Base-by-base conservation (phyloP, 1,140 invertebrate species). In the Caenorhabditis briggsae region DNA sequence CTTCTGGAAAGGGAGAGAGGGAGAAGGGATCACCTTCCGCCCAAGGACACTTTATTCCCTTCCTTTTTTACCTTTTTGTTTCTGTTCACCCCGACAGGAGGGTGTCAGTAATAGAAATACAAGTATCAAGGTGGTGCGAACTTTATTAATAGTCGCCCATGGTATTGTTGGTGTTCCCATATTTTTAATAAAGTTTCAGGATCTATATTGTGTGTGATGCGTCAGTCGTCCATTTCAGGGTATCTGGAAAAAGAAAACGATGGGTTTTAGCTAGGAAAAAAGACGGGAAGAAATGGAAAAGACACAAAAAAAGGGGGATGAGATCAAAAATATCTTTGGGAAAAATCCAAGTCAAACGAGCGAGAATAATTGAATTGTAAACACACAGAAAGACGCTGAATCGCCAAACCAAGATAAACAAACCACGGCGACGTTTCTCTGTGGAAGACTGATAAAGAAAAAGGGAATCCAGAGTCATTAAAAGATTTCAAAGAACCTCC, bases 351-450 rank as follows among this genome's bases (percentile, higher is more conserved):
- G 43, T 55, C 58, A 61, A 83, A 58, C 82, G 53, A 83, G 53
- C 55, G 43, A 83, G 58, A 61, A 83, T 58, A 83, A 83, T 58
- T 43, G 82, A 61, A 83, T 61, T 59, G n/a, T 41, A 58, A 83
- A 83, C 33, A 82, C 20, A 82, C 53, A 23, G 55, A 82, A 58
- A 82, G 41, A 58, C 23, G 78, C 14, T 46, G 46, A 43, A 3
- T 23, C 55, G 25, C 18, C 59, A 58, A 58, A n/a, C n/a, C n/a
- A 14, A 5, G 55, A n/a, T 20, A 41, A 55, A 25, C 55, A 23
- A 55, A 82, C 23, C 55, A 55, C 20, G 55, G 20, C 50, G 23
- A 61, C 23, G 33, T n/a, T 61, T 8, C 7, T 23, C 58, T 61
- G 23, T 12, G 25, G 11, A 23, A 61, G 59, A 33, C 23, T 61